A percentile compares a stretch with the other conserved stretches of the same genome.
Conservation (phyloP, 2,888 invertebrate species). For the Tenthredo notha region DNA sequence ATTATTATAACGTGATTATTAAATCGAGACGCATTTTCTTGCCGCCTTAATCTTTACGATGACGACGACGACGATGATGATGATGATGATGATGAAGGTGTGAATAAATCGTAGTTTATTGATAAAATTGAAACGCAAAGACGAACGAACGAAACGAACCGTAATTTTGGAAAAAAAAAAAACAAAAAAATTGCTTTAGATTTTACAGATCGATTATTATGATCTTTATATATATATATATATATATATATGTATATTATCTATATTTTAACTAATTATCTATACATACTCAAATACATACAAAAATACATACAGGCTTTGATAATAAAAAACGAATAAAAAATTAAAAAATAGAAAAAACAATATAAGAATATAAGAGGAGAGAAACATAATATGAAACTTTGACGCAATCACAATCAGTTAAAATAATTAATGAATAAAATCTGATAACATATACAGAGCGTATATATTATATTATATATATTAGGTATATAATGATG, state of each 20-base stretch:
- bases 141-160: neutral
- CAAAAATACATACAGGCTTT: neutral
- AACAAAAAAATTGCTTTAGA: neutral
- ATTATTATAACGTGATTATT: neutral
- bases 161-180: neutral
- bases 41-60: slow-evolving; percentile 21
- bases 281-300: neutral
- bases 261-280: neutral
- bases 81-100: neutral
- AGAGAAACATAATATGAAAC: neutral
- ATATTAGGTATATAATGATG: neutral
- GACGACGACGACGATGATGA: neutral
- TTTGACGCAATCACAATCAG: neutral
- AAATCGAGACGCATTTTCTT: slow-evolving; percentile 20
- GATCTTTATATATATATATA: neutral
- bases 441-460: neutral
- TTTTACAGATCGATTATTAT: slow-evolving; percentile 10
- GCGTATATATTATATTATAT: too few species aligned
- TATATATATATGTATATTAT: neutral
- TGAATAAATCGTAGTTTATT: too few species aligned
- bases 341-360: neutral
- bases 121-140: neutral
- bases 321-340: neutral
- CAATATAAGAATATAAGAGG: neutral
- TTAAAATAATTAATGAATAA: neutral